Percentiles rank a stretch among this genome's conserved stretches.
Conservation (phyloP, 2,888 invertebrate genomes). For the Drosophila anomalata region DNA sequence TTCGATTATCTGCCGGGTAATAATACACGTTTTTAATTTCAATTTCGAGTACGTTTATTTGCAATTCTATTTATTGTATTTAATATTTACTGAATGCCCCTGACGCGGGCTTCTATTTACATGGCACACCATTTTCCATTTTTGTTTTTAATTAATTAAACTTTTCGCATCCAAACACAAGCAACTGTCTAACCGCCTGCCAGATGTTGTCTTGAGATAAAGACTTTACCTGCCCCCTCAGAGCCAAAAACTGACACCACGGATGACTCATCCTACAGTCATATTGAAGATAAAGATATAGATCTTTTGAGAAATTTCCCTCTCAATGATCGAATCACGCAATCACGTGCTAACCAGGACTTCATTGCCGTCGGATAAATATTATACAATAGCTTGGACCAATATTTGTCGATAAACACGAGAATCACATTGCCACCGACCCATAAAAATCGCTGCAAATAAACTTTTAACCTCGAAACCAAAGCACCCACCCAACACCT, state of each 20-base stretch:
- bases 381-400: conserved; percentile 22
- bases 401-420: conserved; percentile 65
- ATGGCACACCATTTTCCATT: conserved; percentile 20
- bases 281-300: conserved; percentile 52
- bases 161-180: conserved; percentile 63
- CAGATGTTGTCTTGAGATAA: conserved; percentile 53
- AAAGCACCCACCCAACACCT: conserved; percentile 70
- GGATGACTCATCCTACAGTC: conserved; percentile 53
- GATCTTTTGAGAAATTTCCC: conserved; percentile 15
- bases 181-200: conserved; percentile 66
- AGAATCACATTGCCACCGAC: conserved; percentile 69
- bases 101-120: conserved; percentile 42
- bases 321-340: conserved; percentile 57
- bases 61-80: conserved; percentile 65
- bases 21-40: conserved; percentile 52
- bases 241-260: not conserved
- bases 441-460: conserved; percentile 70
- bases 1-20: conserved; percentile 33
- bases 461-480: conserved; percentile 70
- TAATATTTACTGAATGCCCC: conserved; percentile 51
- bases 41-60: conserved; percentile 36
- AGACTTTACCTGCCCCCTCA: conserved; percentile 33
- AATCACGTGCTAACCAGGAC: conserved; percentile 58
- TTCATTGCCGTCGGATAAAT: conserved; percentile 16
- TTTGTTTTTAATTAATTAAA: conserved; percentile 64